These are phyloP conservation scores for Apodemia duryi DNA, from an alignment of 2,888 invertebrate species.

Conservation along the genomic window DNA sequence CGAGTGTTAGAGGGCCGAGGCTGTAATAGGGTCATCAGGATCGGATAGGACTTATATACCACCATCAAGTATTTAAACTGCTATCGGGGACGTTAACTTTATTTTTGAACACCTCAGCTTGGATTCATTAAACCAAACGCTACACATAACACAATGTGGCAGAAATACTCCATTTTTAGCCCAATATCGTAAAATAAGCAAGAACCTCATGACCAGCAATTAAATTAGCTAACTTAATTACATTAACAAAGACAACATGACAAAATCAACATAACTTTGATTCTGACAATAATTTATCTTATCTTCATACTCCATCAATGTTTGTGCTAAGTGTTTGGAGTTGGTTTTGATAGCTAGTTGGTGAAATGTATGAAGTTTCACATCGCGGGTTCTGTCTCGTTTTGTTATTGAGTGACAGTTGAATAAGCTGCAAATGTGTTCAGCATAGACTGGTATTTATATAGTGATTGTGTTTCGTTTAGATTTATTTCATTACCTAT, in stretches of 20 bases:
- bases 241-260: neutral
- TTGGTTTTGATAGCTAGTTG: slow-evolving; percentile 1
- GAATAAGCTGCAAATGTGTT: neutral
- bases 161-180: no score
- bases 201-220: no score
- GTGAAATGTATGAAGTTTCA: neutral
- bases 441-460: neutral
- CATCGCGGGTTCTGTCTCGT: neutral
- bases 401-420: neutral
- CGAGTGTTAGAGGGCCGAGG: no score
- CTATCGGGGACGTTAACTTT: no score
- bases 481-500: neutral
- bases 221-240: neutral
- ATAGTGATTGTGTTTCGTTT: neutral
- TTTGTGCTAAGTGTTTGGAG: neutral
- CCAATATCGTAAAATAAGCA: no score
- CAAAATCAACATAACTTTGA: neutral
- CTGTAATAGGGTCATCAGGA: no score
- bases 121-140: no score
- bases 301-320: neutral
- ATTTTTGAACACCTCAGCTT: no score
- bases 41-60: no score
- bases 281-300: neutral
- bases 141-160: no score
- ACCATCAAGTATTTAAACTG: no score